Conservation (phyloP, 2,888 invertebrate species). For the Steromphala cineraria region DNA sequence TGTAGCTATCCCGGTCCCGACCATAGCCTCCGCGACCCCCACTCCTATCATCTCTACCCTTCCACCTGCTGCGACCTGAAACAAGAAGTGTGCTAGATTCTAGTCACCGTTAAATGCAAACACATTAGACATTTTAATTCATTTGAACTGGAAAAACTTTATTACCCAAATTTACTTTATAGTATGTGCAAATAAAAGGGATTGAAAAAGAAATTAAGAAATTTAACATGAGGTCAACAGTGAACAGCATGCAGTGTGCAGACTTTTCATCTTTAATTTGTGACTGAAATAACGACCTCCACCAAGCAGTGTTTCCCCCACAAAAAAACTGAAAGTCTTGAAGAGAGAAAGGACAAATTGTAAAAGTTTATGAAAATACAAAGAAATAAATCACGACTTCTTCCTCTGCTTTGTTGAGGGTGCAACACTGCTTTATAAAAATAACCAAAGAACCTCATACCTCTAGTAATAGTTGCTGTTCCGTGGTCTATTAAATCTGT, state of each 20-base stretch:
- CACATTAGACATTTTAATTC: not conserved
- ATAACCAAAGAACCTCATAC: constrained; percentile 6
- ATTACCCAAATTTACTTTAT: not conserved
- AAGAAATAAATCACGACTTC: not conserved
- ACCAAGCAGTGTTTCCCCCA: constrained; percentile 4
- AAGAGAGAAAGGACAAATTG: not conserved
- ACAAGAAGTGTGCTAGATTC: not conserved
- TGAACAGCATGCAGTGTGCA: too few species aligned
- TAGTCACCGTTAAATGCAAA: not conserved
- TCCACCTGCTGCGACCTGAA: constrained; percentile 48
- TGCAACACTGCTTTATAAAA: constrained; percentile 4
- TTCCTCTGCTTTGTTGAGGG: constrained; percentile 3
- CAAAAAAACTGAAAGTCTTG: not conserved
- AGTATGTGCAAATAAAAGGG: not conserved
- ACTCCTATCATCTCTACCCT: constrained; percentile 31
- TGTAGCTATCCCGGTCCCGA: constrained; percentile 23
- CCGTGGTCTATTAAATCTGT: constrained; percentile 18
- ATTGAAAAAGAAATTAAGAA: not conserved
- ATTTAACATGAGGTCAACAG: too few species aligned
- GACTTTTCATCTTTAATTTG: not conserved
- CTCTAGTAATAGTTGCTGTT: constrained; percentile 5
- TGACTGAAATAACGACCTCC: not conserved
- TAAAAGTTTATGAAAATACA: not conserved
- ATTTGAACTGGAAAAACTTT: not conserved
- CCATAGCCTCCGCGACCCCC: constrained; percentile 28